These are phyloP conservation scores for Dascyllus trimaculatus DNA, from an alignment of 2,113 vertebrate species.

Conservation along the genomic window DNA sequence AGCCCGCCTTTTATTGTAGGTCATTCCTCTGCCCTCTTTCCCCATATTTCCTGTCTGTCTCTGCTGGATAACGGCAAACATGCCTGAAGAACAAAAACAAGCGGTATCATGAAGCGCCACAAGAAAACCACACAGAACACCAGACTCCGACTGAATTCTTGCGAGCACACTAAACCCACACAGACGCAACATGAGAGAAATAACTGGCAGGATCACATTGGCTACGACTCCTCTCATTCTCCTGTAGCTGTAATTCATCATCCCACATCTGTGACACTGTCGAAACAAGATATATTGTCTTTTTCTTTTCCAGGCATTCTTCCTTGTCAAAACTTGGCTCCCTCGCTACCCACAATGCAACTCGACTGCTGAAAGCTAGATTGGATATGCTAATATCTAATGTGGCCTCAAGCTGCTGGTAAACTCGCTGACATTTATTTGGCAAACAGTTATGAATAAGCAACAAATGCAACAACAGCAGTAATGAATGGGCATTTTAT, in stretches of 20 bases:
- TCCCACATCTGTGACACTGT: too few species aligned
- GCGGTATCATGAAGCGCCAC: neutral
- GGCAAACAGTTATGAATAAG: neutral
- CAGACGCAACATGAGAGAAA: too few species aligned
- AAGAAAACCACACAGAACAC: neutral
- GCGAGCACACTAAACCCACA: too few species aligned
- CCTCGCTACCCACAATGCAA: neutral
- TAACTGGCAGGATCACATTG: neutral
- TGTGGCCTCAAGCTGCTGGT: too few species aligned
- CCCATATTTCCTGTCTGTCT: too few species aligned
- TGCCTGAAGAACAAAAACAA: too few species aligned
- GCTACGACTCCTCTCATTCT: neutral
- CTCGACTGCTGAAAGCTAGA: neutral
- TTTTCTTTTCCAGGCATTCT: neutral
- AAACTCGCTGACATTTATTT: neutral
- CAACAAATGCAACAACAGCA: too few species aligned
- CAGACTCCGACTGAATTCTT: neutral
- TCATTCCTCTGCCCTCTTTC: too few species aligned
- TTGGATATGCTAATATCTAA: neutral
- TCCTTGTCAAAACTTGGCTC: neutral
- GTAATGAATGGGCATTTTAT: too few species aligned
- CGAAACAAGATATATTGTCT: too few species aligned
- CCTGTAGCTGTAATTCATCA: neutral
- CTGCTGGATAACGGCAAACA: too few species aligned
- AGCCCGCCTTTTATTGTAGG: too few species aligned